Conservation (phyloP, 2,113 vertebrate genomes). For the Pavo muticus region DNA sequence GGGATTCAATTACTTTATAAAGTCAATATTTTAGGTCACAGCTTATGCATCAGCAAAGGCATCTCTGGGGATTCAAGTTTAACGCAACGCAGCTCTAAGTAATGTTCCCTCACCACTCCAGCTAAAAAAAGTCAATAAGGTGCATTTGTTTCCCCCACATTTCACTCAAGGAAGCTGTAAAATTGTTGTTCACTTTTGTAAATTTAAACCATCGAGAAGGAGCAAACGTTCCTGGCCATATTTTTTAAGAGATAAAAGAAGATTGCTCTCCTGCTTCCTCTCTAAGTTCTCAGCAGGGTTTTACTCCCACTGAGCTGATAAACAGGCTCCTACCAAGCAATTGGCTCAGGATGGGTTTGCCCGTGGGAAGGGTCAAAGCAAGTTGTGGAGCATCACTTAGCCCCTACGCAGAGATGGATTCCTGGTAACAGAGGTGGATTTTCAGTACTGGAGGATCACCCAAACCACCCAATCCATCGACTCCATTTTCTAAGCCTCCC, state of each 20-base stretch:
- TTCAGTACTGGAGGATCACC: not conserved
- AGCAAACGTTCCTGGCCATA: not conserved
- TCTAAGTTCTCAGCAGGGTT: not conserved
- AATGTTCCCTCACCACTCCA: not conserved
- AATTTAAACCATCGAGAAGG: slow-evolving; percentile 24
- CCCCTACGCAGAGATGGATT: not conserved
- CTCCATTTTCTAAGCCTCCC: not conserved
- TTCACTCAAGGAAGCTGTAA: slow-evolving; percentile 37
- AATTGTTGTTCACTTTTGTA: slow-evolving; percentile 38
- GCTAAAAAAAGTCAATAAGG: slow-evolving; percentile 37
- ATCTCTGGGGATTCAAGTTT: slow-evolving; percentile 36
- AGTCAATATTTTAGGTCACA: slow-evolving; percentile 73
- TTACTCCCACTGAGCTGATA: not conserved
- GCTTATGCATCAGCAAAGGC: slow-evolving; percentile 62
- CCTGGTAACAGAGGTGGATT: not conserved
- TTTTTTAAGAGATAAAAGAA: slow-evolving; percentile 15
- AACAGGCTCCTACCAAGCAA: not conserved
- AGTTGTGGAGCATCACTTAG: not conserved
- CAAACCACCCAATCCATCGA: not conserved
- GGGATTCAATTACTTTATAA: slow-evolving; percentile 71
- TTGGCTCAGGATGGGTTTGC: not conserved
- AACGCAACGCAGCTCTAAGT: slow-evolving; percentile 21
- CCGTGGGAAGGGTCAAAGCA: not conserved
- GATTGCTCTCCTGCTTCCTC: not conserved
- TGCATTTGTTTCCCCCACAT: slow-evolving; percentile 1